These are phyloP conservation scores for Drosophila chauvacae DNA, from an alignment of 1,140 invertebrate genomes.

Conservation along the genomic window DNA sequence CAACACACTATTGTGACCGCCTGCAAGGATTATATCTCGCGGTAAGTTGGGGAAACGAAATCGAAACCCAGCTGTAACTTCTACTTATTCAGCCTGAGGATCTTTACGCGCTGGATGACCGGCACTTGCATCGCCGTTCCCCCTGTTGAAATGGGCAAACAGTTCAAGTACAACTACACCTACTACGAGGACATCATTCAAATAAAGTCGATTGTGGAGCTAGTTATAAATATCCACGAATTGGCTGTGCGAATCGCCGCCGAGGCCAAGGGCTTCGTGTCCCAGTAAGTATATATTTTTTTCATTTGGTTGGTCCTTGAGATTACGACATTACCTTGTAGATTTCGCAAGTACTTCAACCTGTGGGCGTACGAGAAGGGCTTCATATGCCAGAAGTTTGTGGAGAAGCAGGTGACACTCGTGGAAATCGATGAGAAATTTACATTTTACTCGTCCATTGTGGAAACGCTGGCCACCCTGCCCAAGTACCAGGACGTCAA, in stretches of 20 bases:
- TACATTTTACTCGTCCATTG: slow-evolving; percentile 91
- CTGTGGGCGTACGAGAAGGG: slow-evolving; percentile 94
- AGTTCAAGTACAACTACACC: slow-evolving; percentile 87
- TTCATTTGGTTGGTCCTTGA: too few relatives aligned
- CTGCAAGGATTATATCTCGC: slow-evolving; percentile 88
- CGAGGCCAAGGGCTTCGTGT: slow-evolving; percentile 58
- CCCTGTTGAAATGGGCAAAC: slow-evolving; percentile 84
- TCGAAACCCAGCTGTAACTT: too few relatives aligned
- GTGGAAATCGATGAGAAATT: slow-evolving; percentile 93
- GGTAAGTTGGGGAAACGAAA: slow-evolving; percentile 75
- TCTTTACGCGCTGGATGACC: slow-evolving; percentile 93
- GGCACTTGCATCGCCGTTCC: slow-evolving; percentile 91
- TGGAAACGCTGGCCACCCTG: slow-evolving; percentile 88
- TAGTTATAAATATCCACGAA: slow-evolving; percentile 66
- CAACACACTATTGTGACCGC: slow-evolving; percentile 89
- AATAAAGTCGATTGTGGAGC: slow-evolving; percentile 85
- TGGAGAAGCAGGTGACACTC: slow-evolving; percentile 89
- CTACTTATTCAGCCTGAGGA: slow-evolving; percentile 86
- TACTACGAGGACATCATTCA: slow-evolving; percentile 91
- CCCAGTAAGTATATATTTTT: slow-evolving; percentile 51
- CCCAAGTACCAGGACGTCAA: slow-evolving; percentile 87
- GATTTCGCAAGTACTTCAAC: slow-evolving; percentile 85
- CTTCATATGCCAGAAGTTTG: slow-evolving; percentile 90
- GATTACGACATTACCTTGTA: slow-evolving; percentile 8
- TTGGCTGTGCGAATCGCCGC: slow-evolving; percentile 47